Base-by-base conservation (phyloP, 2,888 invertebrate genomes). In the Heliconius cydno region DNA sequence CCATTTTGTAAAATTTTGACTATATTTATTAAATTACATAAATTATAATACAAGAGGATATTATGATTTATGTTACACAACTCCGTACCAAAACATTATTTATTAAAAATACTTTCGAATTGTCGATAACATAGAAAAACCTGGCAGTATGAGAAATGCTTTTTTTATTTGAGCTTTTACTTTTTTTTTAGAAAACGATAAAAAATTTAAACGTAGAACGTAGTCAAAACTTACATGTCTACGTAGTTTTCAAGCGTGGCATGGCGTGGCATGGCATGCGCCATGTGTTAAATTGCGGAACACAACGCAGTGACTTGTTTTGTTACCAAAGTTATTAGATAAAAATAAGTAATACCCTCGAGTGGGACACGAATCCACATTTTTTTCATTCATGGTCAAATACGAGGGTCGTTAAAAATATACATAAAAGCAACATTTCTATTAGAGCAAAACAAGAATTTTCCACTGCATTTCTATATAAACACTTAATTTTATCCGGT, bases 1-100 rank as follows among this genome's bases (percentile, higher is more conserved):
- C 66, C 66, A 73, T 67, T 73, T 13, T 66, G 13, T n/a, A 73
- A 66, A 52, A 22, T 60, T 72, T 52, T 41, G 34, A 71, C 46
- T 22, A 10, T 57, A 41, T 6, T 25, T n/a, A 10, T 41, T 68
- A 68, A 25, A 41, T 38, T 68, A 15, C 46, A 30, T 72, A 57
- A 19, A 15, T 28, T 10, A 52, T 34, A 13, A 19, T 57, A 38
- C 34, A 38, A 68, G 38, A n/a, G 0, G 13, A 38, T 68, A 38
- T n/a, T 68, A 34, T 67, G 67, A 67, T 67, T 5, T 67, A 34
- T 34, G 38, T n/a, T 4, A 68, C 1, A 12, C 34, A 67, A 60
- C 22, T 60, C 60, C 3, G 0, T n/a, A 3, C n/a, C 9, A n/a
- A 10, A 60, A 60, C 3, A 3, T n/a, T n/a, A n/a, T n/a, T 60